These are phyloP conservation scores for Drosophila siamana DNA, from an alignment of 2,888 invertebrate species.

Conservation along the genomic window DNA sequence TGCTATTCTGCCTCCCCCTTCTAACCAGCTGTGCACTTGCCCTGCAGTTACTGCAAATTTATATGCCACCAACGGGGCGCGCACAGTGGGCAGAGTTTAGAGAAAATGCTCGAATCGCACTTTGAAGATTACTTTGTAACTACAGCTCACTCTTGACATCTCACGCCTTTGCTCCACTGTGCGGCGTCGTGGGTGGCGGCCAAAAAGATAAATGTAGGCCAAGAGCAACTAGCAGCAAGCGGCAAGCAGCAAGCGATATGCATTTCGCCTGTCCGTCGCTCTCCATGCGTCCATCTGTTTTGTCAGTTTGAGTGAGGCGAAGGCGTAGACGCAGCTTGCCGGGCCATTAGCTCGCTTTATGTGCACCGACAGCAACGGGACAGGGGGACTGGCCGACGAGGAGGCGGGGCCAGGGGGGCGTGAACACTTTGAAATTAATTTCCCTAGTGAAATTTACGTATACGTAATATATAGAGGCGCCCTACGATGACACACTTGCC, in stretches of 20 bases:
- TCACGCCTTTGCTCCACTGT: slow-evolving; percentile 34
- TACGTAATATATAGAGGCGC: slow-evolving; percentile 48
- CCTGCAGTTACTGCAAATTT: slow-evolving; percentile 39
- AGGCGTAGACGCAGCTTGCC: slow-evolving; percentile 64
- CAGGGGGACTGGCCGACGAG: neutral
- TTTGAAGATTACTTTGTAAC: neutral
- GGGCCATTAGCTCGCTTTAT: slow-evolving; percentile 59
- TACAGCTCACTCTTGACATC: neutral
- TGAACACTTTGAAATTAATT: slow-evolving; percentile 76
- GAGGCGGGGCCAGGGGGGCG: slow-evolving; percentile 3
- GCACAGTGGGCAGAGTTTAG: slow-evolving; percentile 35
- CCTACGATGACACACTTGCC: slow-evolving; percentile 10
- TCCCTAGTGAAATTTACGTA: slow-evolving; percentile 80
- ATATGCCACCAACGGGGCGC: slow-evolving; percentile 18
- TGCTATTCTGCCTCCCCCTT: slow-evolving; percentile 41
- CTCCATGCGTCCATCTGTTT: slow-evolving; percentile 13
- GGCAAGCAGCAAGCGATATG: slow-evolving; percentile 52
- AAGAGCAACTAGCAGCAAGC: no score
- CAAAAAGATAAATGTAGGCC: slow-evolving; percentile 73
- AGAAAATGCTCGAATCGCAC: no score
- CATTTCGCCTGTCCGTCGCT: slow-evolving; percentile 30
- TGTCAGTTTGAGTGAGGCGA: slow-evolving; percentile 55
- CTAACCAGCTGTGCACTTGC: slow-evolving; percentile 8
- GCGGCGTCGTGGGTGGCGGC: slow-evolving; percentile 27
- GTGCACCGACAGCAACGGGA: slow-evolving; percentile 5